Evolutionary conservation across 2,797 vertebrate genomes (phyloP), one percentile per base, ranked within the genome.

Genomic region (Cossypha heuglini): DNA sequence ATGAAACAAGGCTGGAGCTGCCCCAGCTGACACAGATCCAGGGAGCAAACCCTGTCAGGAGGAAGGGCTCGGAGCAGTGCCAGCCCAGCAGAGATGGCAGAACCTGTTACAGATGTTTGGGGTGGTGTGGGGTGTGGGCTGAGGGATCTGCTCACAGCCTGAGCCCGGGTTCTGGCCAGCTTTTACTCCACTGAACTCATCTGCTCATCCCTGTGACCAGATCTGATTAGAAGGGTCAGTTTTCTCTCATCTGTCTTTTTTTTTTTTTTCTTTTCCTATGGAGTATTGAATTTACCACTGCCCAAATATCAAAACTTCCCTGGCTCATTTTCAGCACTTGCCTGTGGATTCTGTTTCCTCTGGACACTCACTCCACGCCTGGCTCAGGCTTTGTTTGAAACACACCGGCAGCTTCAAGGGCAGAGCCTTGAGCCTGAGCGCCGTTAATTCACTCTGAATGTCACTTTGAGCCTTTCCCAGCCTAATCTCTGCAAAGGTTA

Each of bases 401-500:
- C 81, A 6, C 75, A 68, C 76, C 20, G 5, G 87, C 76, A 77
- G 19, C 91, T 90, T 88, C 89, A 86, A 96, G 95, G 95, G 89
- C 75, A 78, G 85, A 91, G 33, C 85, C 78, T 81, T 72, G 61
- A 81, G 91, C 42, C 59, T 6, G 63, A 81, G 71, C 3, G 17
- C 91, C 42, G 12, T 94, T 84, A 77, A 94, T 88, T 91, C 63
- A 73, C 62, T 81, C 59, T 88, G 85, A 94, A 81, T 90, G 95
- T 96, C 96, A 94, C 93, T 94, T 52, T 6, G 82, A 93, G 82
- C 74, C 2, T 90, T 94, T 78, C 95, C 91, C 91, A 67, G 42
- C 51, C 1, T 93, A 93, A 96, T 95, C 96, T 96, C 93, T 92
- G 71, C 48, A 94, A 90, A 96, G 96, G 96, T 96, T 96, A 96